These are phyloP conservation scores for Glossophaga mutica DNA, from an alignment of 2,797 vertebrate genomes.

Conservation along the genomic window DNA sequence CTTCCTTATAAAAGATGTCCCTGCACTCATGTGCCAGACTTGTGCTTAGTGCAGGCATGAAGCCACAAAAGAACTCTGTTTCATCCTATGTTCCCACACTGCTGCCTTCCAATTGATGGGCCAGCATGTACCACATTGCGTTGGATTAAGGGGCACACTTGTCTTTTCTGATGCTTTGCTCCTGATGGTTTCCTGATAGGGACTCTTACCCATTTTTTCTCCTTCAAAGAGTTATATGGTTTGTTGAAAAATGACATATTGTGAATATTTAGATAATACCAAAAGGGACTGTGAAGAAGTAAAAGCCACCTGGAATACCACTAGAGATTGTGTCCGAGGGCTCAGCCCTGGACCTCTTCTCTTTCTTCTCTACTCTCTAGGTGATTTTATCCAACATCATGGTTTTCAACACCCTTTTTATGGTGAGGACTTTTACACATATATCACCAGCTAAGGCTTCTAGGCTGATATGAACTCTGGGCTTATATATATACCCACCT, in stretches of 20 bases:
- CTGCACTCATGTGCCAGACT: neutral
- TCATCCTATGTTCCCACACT: neutral
- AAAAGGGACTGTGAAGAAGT: conserved; percentile 1
- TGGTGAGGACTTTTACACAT: neutral
- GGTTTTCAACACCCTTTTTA: neutral
- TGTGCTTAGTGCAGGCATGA: neutral
- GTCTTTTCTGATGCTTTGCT: neutral
- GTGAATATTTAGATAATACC: neutral
- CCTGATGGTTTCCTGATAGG: neutral
- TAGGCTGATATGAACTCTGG: neutral
- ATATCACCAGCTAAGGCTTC: neutral
- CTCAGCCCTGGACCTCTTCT: neutral
- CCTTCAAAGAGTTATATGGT: neutral
- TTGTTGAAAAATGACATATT: neutral
- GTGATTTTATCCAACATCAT: neutral
- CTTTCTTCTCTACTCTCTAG: neutral
- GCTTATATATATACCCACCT: neutral
- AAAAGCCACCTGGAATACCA: neutral
- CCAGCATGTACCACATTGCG: neutral
- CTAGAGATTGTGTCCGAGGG: neutral
- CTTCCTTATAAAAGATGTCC: neutral
- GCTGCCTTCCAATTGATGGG: neutral
- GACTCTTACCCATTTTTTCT: neutral
- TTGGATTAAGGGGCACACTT: neutral
- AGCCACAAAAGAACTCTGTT: neutral